These are phyloP conservation scores for Hydrolagus affinis DNA, from an alignment of 2,113 vertebrate species.

Conservation along the genomic window DNA sequence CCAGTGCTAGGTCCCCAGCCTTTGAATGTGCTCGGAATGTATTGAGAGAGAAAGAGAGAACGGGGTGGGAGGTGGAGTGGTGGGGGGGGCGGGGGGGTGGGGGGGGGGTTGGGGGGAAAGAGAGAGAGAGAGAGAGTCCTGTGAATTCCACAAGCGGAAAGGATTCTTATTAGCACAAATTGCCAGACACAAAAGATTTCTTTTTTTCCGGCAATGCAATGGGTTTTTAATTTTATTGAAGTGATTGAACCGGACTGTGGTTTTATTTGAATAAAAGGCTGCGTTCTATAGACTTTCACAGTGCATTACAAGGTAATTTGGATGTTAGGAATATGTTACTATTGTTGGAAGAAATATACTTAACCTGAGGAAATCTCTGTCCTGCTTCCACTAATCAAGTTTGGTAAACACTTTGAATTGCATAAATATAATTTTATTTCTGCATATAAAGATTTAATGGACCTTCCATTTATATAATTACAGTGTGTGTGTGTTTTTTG, in stretches of 20 bases:
- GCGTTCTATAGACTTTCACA: background rate
- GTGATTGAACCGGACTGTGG: background rate
- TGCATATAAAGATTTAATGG: background rate
- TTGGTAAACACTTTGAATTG: background rate
- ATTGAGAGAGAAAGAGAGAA: constrained; percentile 58
- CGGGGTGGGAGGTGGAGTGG: too few relatives aligned
- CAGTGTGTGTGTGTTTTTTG: background rate
- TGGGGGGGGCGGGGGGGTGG: too few relatives aligned
- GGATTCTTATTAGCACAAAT: constrained; percentile 82
- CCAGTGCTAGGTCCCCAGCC: constrained; percentile 77
- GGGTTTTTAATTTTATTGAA: constrained; percentile 7
- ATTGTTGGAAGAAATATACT: background rate
- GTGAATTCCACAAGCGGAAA: constrained; percentile 79
- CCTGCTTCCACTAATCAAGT: background rate
- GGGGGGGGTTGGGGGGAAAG: too few relatives aligned
- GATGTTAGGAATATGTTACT: background rate
- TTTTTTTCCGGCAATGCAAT: constrained; percentile 35
- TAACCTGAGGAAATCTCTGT: background rate
- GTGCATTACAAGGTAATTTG: background rate
- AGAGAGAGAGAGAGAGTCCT: constrained; percentile 55
- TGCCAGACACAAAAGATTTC: constrained; percentile 71
- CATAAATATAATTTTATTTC: background rate
- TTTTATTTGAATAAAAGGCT: background rate
- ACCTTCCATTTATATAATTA: background rate
- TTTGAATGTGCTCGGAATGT: constrained; percentile 95